Evolutionary conservation across 2,888 invertebrate genomes (phyloP).

Genomic region (Drosophila paranaensis): DNA sequence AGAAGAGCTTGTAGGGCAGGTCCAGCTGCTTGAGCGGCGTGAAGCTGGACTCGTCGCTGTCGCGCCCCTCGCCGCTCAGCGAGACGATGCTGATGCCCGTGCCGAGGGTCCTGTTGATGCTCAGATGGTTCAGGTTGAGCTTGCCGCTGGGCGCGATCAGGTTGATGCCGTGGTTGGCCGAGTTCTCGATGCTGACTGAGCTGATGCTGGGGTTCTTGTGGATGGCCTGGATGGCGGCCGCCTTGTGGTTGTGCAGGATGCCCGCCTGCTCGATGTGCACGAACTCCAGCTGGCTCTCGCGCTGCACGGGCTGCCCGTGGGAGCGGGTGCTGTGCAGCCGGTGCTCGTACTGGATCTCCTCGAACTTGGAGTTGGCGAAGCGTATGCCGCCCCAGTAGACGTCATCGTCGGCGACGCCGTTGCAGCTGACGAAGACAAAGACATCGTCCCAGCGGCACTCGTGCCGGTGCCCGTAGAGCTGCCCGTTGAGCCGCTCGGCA

Average conservation of each 20-base stretch:
- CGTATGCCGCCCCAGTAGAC: conserved; percentile 99
- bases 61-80: conserved; percentile 95
- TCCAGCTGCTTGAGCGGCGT: conserved; percentile 92
- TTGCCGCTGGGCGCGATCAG: conserved; percentile 94
- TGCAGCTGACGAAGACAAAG: conserved; percentile 97
- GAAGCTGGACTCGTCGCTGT: conserved; percentile 95
- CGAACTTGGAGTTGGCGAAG: conserved; percentile 95
- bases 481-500: conserved; percentile 94
- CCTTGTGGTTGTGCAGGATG: conserved; percentile 96
- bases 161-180: conserved; percentile 96
- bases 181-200: conserved; percentile 92
- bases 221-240: conserved; percentile 95
- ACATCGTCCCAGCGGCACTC: conserved; percentile 95
- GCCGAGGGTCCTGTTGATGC: conserved; percentile 92
- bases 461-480: conserved; percentile 93
- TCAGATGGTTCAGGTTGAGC: conserved; percentile 90
- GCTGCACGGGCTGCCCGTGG: conserved; percentile 88
- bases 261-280: conserved; percentile 96
- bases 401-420: conserved; percentile 86
- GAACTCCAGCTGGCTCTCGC: conserved; percentile 91
- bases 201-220: conserved; percentile 93
- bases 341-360: conserved; percentile 92
- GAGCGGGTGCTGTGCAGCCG: conserved; percentile 92
- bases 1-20: conserved; percentile 96
- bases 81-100: conserved; percentile 95